phyloP scores from a whole-genome alignment of 2,113 vertebrate species.

The Rallus limicola region DNA sequence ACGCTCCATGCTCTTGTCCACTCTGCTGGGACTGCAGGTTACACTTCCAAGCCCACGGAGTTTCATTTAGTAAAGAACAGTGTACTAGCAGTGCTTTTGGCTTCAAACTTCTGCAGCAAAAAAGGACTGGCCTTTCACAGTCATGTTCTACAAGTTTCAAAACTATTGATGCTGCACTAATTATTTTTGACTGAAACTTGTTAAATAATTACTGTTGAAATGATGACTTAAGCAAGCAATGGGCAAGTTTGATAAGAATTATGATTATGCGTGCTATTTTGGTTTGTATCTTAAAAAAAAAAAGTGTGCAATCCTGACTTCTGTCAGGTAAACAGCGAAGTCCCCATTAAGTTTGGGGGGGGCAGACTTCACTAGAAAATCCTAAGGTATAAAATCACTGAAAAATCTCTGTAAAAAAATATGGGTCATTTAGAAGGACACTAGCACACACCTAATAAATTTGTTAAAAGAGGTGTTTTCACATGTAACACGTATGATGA shows the following conservation, averaged over 20 bases:
- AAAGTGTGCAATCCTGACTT: not conserved
- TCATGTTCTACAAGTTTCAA: not conserved
- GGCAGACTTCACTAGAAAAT: not conserved
- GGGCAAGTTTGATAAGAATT: not conserved
- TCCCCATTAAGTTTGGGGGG: not conserved
- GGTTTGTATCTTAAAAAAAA: not conserved
- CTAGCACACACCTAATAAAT: not conserved
- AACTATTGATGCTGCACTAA: not conserved
- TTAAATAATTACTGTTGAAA: constrained; percentile 35
- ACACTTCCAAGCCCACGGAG: not conserved
- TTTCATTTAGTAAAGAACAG: not conserved
- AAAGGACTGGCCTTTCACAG: not conserved
- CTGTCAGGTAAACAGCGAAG: not conserved
- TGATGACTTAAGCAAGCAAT: constrained; percentile 35
- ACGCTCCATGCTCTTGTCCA: not conserved
- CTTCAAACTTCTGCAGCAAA: not conserved
- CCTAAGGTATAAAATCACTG: not conserved
- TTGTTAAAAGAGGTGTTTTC: not conserved
- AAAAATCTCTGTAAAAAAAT: not conserved
- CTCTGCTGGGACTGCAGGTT: not conserved
- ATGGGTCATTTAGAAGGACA: not conserved
- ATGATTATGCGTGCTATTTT: not conserved
- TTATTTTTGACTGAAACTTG: constrained; percentile 6
- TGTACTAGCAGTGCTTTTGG: not conserved
- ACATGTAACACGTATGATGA: not conserved